Evolutionary conservation across 2,113 vertebrate species (phyloP).

Genomic region (Paralichthys olivaceus): DNA sequence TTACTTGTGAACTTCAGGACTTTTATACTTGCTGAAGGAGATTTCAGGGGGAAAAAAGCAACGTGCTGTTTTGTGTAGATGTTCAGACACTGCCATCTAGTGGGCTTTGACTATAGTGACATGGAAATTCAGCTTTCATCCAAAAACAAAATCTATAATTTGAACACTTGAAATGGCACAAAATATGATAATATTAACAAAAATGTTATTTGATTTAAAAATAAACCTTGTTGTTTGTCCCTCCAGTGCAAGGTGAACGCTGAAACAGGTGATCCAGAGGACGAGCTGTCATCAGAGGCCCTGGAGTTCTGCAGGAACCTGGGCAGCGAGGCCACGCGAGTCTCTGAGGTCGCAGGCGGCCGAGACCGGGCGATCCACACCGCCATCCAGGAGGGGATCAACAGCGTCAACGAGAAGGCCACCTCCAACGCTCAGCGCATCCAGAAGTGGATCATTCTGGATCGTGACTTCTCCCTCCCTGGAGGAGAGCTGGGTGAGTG

Average conservation of each 20-base stretch:
- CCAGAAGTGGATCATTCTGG: constrained; percentile 90
- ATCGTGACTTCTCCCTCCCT: constrained; percentile 87
- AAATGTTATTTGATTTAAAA: not conserved
- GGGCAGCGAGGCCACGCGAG: constrained; percentile 85
- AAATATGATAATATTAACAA: not conserved
- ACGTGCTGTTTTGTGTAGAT: not conserved
- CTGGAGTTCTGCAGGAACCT: constrained; percentile 82
- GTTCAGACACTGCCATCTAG: constrained; percentile 59
- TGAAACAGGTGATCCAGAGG: constrained; percentile 80
- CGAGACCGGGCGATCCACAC: constrained; percentile 79
- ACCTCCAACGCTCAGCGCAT: constrained; percentile 89
- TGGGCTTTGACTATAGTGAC: constrained; percentile 30
- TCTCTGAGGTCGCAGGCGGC: constrained; percentile 83
- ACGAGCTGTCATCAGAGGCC: constrained; percentile 84
- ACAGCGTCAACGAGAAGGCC: constrained; percentile 83
- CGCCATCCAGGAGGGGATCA: constrained; percentile 89
- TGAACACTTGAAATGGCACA: not conserved
- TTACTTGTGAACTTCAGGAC: not conserved
- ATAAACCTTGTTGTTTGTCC: not conserved
- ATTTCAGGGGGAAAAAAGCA: not conserved
- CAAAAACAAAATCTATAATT: fast-evolving
- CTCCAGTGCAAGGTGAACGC: constrained; percentile 82
- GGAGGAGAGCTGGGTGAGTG: constrained; percentile 92
- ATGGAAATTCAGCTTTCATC: too few relatives aligned
- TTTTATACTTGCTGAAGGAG: not conserved